Conservation (phyloP, 2,888 invertebrate genomes). For the Drosophila antonietae region DNA sequence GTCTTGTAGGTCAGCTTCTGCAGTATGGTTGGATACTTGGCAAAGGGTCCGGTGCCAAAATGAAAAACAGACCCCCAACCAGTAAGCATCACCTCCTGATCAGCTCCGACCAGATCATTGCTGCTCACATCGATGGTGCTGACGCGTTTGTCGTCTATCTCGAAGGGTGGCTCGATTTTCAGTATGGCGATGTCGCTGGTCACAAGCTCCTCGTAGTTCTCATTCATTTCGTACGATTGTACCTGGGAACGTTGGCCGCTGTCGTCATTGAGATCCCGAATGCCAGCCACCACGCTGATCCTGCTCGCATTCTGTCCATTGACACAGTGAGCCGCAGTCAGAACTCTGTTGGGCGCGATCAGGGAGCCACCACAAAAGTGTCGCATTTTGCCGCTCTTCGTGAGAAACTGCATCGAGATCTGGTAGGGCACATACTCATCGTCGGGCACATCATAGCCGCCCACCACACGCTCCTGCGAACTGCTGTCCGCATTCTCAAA, state of each 20-base stretch:
- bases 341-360: conserved; percentile 78
- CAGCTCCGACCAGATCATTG: conserved; percentile 71
- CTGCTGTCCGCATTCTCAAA: conserved; percentile 62
- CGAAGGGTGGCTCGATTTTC: conserved; percentile 78
- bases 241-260: conserved; percentile 74
- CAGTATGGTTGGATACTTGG: conserved; percentile 78
- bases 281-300: conserved; percentile 77
- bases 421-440: conserved; percentile 81
- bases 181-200: conserved; percentile 83
- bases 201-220: conserved; percentile 79
- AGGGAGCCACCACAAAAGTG: conserved; percentile 84
- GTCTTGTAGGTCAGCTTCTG: conserved; percentile 81
- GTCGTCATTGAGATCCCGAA: conserved; percentile 73
- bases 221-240: conserved; percentile 79
- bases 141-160: conserved; percentile 79
- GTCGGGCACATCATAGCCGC: conserved; percentile 73
- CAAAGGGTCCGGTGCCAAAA: conserved; percentile 80
- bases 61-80: conserved; percentile 84
- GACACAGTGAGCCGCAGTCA: conserved; percentile 84
- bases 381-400: conserved; percentile 67
- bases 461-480: conserved; percentile 81
- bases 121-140: conserved; percentile 83
- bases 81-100: conserved; percentile 74
- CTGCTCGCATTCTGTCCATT: conserved; percentile 77
- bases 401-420: conserved; percentile 78